Base-by-base conservation (phyloP, 1,140 invertebrate genomes). In the Theocolax elegans region DNA sequence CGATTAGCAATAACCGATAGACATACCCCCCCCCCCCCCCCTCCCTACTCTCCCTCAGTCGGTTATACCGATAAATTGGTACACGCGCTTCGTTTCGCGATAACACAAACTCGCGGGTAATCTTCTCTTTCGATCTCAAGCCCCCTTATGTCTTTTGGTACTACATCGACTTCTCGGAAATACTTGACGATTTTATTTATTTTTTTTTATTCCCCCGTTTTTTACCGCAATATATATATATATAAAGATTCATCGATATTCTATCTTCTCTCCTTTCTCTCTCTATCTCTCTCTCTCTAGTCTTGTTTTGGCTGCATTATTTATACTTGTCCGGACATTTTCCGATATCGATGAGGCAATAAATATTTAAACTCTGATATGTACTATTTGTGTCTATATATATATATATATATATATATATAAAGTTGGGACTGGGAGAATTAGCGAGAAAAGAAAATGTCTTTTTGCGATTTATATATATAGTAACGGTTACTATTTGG, bases 1-100 rank as follows among this genome's bases (percentile, higher is more conserved):
- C 77, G 78, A 81, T 81, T 81, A 81, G 71, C 75, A 76, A 81
- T 81, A 80, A 81, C 74, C 76, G 77, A 81, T 78, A 80, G 76
- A 74, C 76, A 76, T 77, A 71, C 75, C 71, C n/a, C 27, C 17
- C 4, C 42, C 42, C 15, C 6, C 17, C 42, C 6, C 17, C 12
- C 42, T 19, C 42, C 4, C 42, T 19, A 13, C 15, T 15, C 3
- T 15, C 48, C 3, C 35, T 35, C 13, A 75, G 72, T 76, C 71
- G 74, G 69, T 79, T 76, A 67, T 77, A 74, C 74, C 74, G 77
- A 79, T 81, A 81, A 80, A 80, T 79, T 80, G 77, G 60, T 77
- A 76, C 76, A 77, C 74, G 74, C 71, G 72, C 72, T 69, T 68
- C 72, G 59, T 74, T 72, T 71, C 42, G 68, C 73, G 44, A 69